Conservation (phyloP, 1,140 invertebrate genomes). For the Drosophila chauvacae region DNA sequence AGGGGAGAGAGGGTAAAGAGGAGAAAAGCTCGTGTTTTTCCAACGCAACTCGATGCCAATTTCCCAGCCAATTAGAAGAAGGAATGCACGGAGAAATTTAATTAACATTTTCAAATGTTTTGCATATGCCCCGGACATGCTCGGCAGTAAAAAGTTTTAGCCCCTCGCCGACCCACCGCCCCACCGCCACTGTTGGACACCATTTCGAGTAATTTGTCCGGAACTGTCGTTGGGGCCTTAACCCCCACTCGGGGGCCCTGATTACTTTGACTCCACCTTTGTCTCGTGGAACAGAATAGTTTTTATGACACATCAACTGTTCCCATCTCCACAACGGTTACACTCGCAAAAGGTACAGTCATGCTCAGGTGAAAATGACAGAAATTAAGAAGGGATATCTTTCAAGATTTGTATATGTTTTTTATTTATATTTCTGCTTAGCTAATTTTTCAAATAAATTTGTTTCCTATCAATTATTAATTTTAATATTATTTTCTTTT, state of each 20-base stretch:
- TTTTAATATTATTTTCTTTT: neutral
- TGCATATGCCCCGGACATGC: slow-evolving; percentile 65
- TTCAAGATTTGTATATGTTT: neutral
- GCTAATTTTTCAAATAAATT: neutral
- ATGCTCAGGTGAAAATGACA: neutral
- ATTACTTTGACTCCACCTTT: slow-evolving; percentile 58
- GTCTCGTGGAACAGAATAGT: slow-evolving; percentile 59
- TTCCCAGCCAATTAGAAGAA: slow-evolving; percentile 63
- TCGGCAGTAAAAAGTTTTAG: slow-evolving; percentile 48
- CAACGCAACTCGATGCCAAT: slow-evolving; percentile 29
- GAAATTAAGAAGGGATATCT: neutral
- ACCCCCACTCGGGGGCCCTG: slow-evolving; percentile 44
- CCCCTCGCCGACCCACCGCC: neutral
- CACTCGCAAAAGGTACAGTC: neutral
- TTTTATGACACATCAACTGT: slow-evolving; percentile 80
- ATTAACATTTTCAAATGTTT: slow-evolving; percentile 78
- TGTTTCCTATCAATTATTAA: neutral
- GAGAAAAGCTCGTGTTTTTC: slow-evolving; percentile 18
- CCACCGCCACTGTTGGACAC: neutral
- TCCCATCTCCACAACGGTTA: slow-evolving; percentile 1
- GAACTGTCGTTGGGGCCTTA: slow-evolving; percentile 65
- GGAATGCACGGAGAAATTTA: slow-evolving; percentile 73
- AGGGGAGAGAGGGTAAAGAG: neutral
- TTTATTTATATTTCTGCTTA: no score
- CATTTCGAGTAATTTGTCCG: slow-evolving; percentile 60